Evolutionary conservation across 1,140 invertebrate genomes (phyloP).

Genomic region (Hypothenemus hampei): DNA sequence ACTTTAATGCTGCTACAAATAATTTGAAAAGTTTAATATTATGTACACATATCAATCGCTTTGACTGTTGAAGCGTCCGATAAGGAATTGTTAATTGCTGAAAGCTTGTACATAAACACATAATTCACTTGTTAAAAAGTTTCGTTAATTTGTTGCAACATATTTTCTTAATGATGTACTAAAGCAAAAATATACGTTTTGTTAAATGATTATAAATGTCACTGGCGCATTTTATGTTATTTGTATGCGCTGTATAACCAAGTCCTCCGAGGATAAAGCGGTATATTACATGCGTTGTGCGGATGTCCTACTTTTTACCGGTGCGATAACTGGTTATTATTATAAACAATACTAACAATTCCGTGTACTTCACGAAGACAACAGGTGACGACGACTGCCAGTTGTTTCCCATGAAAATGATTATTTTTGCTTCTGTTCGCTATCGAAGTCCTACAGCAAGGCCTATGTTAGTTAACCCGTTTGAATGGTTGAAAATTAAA

Average conservation of each 20-base stretch:
- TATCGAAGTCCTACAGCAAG: no score
- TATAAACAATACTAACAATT: conserved; percentile 16
- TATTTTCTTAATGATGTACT: background rate
- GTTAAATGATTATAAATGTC: background rate
- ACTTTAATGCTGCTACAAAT: background rate
- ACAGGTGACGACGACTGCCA: conserved; percentile 2
- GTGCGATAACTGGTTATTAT: conserved; percentile 22
- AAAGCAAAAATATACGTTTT: background rate
- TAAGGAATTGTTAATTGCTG: background rate
- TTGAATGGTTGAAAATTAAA: no score
- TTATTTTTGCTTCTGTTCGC: no score
- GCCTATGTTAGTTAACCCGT: no score
- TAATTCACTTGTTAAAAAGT: background rate
- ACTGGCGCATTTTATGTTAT: conserved; percentile 7
- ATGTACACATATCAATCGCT: background rate
- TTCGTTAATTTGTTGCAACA: background rate
- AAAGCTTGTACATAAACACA: background rate
- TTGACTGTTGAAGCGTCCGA: background rate
- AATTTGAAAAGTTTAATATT: background rate
- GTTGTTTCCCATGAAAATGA: background rate
- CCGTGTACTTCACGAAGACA: conserved; percentile 4
- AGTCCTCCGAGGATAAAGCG: conserved; percentile 17
- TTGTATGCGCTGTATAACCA: conserved; percentile 2
- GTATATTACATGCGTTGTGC: conserved; percentile 20
- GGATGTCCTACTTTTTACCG: conserved; percentile 19